phyloP scores from a whole-genome alignment of 2,888 invertebrate genomes.

The Agriopis aurantiaria region DNA sequence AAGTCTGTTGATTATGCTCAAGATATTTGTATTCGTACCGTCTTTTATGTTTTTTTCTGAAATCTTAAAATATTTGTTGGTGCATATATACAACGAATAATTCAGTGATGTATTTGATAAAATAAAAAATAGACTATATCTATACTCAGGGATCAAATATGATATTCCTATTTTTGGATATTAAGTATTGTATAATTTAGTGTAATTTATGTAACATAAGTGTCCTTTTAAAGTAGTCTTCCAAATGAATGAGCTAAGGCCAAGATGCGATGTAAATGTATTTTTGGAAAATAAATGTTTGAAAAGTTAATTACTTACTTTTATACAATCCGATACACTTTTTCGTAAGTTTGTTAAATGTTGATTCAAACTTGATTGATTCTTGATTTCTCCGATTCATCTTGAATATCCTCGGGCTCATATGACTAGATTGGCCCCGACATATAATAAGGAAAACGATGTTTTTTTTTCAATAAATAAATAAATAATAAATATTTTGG shows the following conservation, averaged over 20 bases:
- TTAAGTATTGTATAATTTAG: conserved; percentile 19
- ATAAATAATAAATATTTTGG: too few relatives aligned
- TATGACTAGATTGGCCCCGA: too few relatives aligned
- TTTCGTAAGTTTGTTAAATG: too few relatives aligned
- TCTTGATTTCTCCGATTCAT: too few relatives aligned
- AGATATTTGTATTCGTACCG: background rate
- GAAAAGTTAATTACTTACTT: too few relatives aligned
- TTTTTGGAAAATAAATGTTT: conserved; percentile 49
- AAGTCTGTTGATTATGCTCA: background rate
- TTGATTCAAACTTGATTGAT: too few relatives aligned
- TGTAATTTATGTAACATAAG: conserved; percentile 27
- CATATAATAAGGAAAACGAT: too few relatives aligned
- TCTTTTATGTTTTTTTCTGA: background rate
- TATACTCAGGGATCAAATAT: conserved; percentile 17
- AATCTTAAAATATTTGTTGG: background rate
- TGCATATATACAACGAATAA: background rate
- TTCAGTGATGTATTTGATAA: background rate
- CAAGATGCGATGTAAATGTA: conserved; percentile 51
- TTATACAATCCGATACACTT: too few relatives aligned
- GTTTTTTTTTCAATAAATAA: too few relatives aligned
- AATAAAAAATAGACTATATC: background rate
- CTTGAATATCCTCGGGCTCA: too few relatives aligned
- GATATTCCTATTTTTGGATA: conserved; percentile 27
- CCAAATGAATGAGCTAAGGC: conserved; percentile 48
- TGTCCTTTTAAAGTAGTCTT: conserved; percentile 48